Base-by-base conservation (phyloP, 2,888 invertebrate genomes). In the Acrocera orbiculus region DNA sequence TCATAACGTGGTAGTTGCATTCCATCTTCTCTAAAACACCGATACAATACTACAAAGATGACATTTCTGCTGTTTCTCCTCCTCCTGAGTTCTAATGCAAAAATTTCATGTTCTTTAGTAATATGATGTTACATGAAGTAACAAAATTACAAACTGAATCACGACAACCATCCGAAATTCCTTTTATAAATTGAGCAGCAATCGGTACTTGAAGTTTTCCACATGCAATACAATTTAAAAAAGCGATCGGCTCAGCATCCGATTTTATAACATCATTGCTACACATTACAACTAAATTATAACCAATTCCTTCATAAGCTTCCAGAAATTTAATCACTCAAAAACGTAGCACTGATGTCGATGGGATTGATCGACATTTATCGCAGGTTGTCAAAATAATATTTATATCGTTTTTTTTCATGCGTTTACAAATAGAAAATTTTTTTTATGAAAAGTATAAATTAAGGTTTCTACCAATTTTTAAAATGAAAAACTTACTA, bases 41-140 rank as follows among this genome's bases (percentile, higher is more conserved):
- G 1, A 96, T 86, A 1, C 87, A 77, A 60, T 96, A 96, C 3
- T 96, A 98, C 65, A 96, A 79, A 2, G 85, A 79, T 0, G 96
- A 95, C 92, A 95, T 92, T 63, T 93, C 93, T 0, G 95, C 95
- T 2, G 95, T 95, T 63, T 96, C 95, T 1, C 95, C 95, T 40
- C 75, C 58, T 58, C n/a, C n/a, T 9, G 6, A 11, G n/a, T n/a
- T n/a, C n/a, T n/a, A n/a, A n/a, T n/a, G n/a, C n/a, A n/a, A n/a
- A n/a, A n/a, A n/a, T n/a, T n/a, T n/a, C n/a, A n/a, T n/a, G n/a
- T n/a, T n/a, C n/a, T n/a, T n/a, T n/a, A n/a, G n/a, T n/a, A n/a
- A n/a, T n/a, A n/a, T n/a, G n/a, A n/a, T n/a, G n/a, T n/a, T n/a
- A n/a, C n/a, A n/a, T n/a, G n/a, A n/a, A n/a, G n/a, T n/a, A n/a